These are phyloP conservation scores for Himalopsyche phryganea DNA, from an alignment of 1,140 invertebrate genomes.

Conservation along the genomic window DNA sequence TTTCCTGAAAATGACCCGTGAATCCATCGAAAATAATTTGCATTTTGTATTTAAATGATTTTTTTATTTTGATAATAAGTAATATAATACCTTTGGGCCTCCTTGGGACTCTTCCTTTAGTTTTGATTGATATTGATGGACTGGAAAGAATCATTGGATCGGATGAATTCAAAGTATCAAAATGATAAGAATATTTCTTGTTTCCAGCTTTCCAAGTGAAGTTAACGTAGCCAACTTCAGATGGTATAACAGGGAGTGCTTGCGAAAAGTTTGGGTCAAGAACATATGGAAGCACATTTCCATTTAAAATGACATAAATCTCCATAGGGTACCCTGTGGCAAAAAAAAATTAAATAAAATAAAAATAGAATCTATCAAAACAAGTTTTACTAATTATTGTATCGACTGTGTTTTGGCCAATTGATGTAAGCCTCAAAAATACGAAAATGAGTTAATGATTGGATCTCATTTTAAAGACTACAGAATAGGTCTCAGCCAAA, in stretches of 20 bases:
- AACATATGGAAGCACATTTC: conserved; percentile 78
- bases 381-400: too few relatives aligned
- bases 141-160: conserved; percentile 79
- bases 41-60: too few relatives aligned
- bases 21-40: too few relatives aligned
- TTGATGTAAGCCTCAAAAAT: too few relatives aligned
- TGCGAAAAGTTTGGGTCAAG: conserved; percentile 86
- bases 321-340: conserved; percentile 75
- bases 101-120: conserved; percentile 77
- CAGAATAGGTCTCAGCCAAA: too few relatives aligned
- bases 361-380: too few relatives aligned
- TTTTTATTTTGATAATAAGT: too few relatives aligned
- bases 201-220: conserved; percentile 87
- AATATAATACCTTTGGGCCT: conserved; percentile 77
- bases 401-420: too few relatives aligned
- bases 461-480: too few relatives aligned
- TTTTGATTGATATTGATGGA: conserved; percentile 83
- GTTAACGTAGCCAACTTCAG: conserved; percentile 85
- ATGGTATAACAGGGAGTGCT: conserved; percentile 83
- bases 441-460: too few relatives aligned
- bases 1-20: too few relatives aligned
- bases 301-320: conserved; percentile 84
- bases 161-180: conserved; percentile 78
- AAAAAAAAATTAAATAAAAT: too few relatives aligned
- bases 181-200: conserved; percentile 85